Evolutionary conservation across 2,797 vertebrate species (phyloP), one percentile per base, ranked within the genome.

Genomic region (Sebastes oblongus): DNA sequence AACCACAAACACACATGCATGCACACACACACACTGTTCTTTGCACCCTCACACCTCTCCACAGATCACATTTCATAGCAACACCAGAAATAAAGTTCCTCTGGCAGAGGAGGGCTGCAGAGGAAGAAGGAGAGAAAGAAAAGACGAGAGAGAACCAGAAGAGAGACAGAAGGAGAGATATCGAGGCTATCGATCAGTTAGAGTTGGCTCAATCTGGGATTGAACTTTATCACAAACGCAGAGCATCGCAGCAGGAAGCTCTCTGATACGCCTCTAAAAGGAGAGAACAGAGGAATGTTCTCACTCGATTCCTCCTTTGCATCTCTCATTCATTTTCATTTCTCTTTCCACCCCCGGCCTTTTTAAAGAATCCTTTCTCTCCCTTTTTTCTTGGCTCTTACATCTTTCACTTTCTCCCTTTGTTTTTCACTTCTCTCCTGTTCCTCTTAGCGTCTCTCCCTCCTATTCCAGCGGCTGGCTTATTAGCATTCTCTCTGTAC

Each of bases 401-500:
- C 67, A 90, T 91, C 82, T 91, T 84, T 85, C 80, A 86, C 73
- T 88, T 83, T 90, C 82, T 85, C 73, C 83, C 68, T 88, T 90
- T 89, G 77, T 87, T 88, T 87, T 81, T 80, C 69, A 72, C 82
- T 86, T 76, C 81, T 85, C 77, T 74, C 75, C 79, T 55, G 69
- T 71, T 72, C 78, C 77, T 77, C 66, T 62, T 72, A 9, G 54
- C 20, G 4, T 58, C 68, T 60, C 50, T 67, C 77, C 76, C 72
- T 73, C 67, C 39, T 24, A 68, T 86, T 88, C 80, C 86, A 80
- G 86, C 81, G 73, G 82, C 81, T 86, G 88, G 68, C 88, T 92
- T 84, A 92, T 94, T 92, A 94, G 90, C 90, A 94, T 93, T 94
- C 92, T 89, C 92, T 91, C 86, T 89, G 89, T 91, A 91, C 87